Percentiles rank a stretch among this genome's conserved stretches.
phyloP scores from a whole-genome alignment of 2,113 vertebrate species.

The Dipodomys merriami region DNA sequence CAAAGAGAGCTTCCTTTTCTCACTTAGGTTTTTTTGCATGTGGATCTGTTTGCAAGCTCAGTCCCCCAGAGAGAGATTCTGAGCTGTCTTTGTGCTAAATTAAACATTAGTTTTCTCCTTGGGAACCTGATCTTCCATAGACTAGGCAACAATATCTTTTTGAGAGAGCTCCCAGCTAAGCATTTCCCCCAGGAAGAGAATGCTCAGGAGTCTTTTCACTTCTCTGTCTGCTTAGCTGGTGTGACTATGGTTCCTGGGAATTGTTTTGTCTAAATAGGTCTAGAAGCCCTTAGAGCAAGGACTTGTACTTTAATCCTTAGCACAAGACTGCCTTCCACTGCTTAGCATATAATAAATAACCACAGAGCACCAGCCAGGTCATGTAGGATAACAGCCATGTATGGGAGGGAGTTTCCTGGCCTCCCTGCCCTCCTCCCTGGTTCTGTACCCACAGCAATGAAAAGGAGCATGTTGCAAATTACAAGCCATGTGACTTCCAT shows the following conservation, averaged over 20 bases:
- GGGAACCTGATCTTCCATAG: constrained; percentile 75
- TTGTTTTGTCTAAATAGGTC: constrained; percentile 42
- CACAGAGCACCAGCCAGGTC: not conserved
- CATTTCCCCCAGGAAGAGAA: constrained; percentile 64
- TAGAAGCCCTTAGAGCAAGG: not conserved
- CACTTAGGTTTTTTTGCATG: not conserved
- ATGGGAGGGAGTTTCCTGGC: not conserved
- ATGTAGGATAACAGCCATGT: not conserved
- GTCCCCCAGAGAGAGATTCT: constrained; percentile 67
- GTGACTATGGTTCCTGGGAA: not conserved
- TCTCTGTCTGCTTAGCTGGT: not conserved
- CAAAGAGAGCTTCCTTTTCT: constrained; percentile 26
- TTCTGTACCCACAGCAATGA: not conserved
- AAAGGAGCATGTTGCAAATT: not conserved
- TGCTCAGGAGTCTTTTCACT: constrained; percentile 40
- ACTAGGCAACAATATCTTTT: constrained; percentile 72
- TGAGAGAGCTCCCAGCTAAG: constrained; percentile 49
- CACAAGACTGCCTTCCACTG: not conserved
- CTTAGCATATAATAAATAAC: constrained; percentile 14
- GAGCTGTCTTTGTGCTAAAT: constrained; percentile 79
- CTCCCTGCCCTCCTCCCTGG: not conserved
- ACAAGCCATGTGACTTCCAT: not conserved
- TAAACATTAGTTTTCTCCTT: constrained; percentile 80
- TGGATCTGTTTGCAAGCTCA: constrained; percentile 67
- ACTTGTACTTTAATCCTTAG: not conserved